phyloP scores from a whole-genome alignment of 2,888 invertebrate genomes.

The Glomeris marginata region DNA sequence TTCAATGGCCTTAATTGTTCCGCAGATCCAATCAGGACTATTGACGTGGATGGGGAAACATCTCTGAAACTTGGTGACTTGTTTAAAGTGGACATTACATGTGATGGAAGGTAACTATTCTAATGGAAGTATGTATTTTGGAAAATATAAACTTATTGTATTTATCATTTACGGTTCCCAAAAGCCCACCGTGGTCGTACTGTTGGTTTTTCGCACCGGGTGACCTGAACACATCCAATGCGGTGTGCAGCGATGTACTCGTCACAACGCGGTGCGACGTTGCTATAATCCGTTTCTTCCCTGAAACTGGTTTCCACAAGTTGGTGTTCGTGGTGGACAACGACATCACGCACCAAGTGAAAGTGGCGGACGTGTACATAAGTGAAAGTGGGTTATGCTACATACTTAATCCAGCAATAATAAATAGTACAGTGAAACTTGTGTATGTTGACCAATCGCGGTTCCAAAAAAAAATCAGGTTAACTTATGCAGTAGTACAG shows the following conservation, averaged over 20 bases:
- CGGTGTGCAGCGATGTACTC: conserved; percentile 17
- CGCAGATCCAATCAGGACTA: conserved; percentile 47
- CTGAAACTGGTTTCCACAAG: conserved; percentile 52
- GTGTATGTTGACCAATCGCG: no score
- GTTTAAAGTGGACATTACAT: conserved; percentile 47
- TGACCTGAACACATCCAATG: conserved; percentile 16
- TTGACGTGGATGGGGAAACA: conserved; percentile 55
- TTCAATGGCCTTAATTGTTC: neutral
- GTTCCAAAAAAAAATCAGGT: no score
- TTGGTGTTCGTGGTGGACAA: conserved; percentile 64
- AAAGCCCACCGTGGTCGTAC: conserved; percentile 43
- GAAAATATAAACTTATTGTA: neutral
- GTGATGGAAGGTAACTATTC: conserved; percentile 47
- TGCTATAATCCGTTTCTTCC: conserved; percentile 50
- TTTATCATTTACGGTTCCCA: neutral
- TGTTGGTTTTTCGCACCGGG: conserved; percentile 51
- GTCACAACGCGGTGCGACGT: conserved; percentile 40
- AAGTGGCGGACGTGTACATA: conserved; percentile 58
- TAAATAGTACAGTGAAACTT: conserved; percentile 76
- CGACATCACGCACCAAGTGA: conserved; percentile 51
- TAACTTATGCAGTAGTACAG: no score
- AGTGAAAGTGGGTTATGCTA: conserved; percentile 52
- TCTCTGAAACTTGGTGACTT: conserved; percentile 73
- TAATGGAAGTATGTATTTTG: neutral
- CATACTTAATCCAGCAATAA: conserved; percentile 50